Evolutionary conservation across 2,797 vertebrate species (phyloP).

Genomic region (Malacoraja senta): DNA sequence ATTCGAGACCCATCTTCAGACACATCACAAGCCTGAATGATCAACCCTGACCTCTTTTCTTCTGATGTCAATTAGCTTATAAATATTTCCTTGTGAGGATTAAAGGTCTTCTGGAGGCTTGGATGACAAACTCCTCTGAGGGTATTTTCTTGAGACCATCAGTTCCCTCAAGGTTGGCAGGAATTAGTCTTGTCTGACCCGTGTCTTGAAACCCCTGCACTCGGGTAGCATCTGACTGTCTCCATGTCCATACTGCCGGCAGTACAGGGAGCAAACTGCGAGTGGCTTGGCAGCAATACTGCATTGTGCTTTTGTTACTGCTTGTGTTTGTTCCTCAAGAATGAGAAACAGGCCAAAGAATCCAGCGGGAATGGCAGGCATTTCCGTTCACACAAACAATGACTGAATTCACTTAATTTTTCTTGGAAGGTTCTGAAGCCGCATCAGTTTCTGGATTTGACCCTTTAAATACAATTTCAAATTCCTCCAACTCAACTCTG

Average conservation of each 20-base stretch:
- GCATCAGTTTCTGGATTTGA: neutral
- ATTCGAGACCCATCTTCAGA: no score
- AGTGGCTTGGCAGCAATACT: neutral
- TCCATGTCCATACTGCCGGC: no score
- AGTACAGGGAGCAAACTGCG: neutral
- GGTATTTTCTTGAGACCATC: neutral
- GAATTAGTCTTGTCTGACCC: neutral
- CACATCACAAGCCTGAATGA: neutral
- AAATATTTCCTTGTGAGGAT: neutral
- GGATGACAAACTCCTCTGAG: neutral
- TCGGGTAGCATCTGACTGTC: no score
- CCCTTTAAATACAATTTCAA: no score
- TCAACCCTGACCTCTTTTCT: neutral
- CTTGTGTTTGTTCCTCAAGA: neutral
- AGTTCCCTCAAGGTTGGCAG: neutral
- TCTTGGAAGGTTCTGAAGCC: neutral
- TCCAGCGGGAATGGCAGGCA: neutral
- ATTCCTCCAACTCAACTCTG: no score
- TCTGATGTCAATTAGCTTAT: neutral
- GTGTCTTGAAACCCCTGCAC: no score
- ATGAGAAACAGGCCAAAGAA: neutral
- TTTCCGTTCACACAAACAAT: constrained; percentile 2
- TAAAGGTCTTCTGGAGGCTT: neutral
- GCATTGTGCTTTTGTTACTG: neutral
- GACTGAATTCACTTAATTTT: neutral